phyloP scores from a whole-genome alignment of 2,797 vertebrate species.

The Tragopan temminckii region DNA sequence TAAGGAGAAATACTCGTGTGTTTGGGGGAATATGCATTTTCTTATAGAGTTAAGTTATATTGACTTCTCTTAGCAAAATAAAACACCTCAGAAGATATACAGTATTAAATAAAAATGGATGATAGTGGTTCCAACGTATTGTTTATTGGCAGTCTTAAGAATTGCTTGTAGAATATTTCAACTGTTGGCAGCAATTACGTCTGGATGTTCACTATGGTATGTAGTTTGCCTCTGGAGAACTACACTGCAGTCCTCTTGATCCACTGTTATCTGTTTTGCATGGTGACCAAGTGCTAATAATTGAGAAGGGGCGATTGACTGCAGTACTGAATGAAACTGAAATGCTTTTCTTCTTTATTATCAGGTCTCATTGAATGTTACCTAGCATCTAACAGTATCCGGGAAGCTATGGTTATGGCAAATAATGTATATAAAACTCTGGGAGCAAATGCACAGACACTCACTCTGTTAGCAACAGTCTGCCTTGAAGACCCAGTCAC shows the following conservation, averaged over 20 bases:
- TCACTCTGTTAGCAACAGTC: slow-evolving; percentile 96
- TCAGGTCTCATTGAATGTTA: slow-evolving; percentile 98
- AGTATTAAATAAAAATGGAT: neutral
- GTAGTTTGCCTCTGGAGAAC: neutral
- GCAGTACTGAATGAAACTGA: neutral
- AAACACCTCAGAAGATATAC: neutral
- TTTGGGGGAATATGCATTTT: neutral
- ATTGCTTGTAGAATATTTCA: neutral
- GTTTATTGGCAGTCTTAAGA: no score
- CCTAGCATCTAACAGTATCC: slow-evolving; percentile 94
- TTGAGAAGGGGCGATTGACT: neutral
- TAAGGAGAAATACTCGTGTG: neutral
- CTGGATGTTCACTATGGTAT: neutral
- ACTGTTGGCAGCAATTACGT: no score
- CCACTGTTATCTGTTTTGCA: neutral
- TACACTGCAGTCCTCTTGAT: neutral
- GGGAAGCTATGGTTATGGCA: slow-evolving; percentile 98
- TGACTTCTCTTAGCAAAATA: neutral
- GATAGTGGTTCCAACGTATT: no score
- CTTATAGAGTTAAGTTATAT: neutral
- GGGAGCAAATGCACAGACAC: slow-evolving; percentile 95
- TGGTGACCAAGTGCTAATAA: neutral
- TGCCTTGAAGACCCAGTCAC: slow-evolving; percentile 97
- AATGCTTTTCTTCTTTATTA: neutral
- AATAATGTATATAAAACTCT: slow-evolving; percentile 99